phyloP scores from a whole-genome alignment of 2,888 invertebrate species.

The Coremacera marginata region DNA sequence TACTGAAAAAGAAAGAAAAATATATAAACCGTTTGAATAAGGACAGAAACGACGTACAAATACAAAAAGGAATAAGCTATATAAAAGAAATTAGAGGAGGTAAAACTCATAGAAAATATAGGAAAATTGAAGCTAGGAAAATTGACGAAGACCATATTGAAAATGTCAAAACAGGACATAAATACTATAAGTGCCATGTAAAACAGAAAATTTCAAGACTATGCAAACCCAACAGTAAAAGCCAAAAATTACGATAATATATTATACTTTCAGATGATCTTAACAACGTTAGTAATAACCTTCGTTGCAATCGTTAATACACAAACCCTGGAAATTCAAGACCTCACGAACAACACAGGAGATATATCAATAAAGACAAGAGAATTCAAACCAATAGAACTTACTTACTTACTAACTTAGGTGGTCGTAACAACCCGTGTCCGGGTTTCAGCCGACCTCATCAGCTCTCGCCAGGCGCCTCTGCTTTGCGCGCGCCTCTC shows the following conservation, averaged over 20 bases:
- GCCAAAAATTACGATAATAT: constrained; percentile 1
- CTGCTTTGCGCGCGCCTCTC: no score
- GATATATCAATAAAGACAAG: constrained; percentile 22
- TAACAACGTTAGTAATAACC: background rate
- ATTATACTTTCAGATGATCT: constrained; percentile 4
- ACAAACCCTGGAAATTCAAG: constrained; percentile 12
- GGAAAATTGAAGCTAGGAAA: background rate
- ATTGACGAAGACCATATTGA: background rate
- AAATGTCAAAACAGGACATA: background rate
- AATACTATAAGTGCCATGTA: constrained; percentile 3
- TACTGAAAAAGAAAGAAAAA: background rate
- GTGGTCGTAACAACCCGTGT: no score
- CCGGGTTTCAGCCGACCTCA: no score
- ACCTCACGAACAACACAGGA: constrained; percentile 29
- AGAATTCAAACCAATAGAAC: constrained; percentile 27
- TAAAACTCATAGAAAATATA: constrained; percentile 12
- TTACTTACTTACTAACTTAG: no score
- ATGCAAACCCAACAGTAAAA: background rate
- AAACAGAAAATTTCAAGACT: constrained; percentile 7
- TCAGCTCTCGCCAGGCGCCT: no score
- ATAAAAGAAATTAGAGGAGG: constrained; percentile 17
- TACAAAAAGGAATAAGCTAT: background rate
- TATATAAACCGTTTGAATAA: background rate
- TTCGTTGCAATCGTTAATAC: constrained; percentile 1
- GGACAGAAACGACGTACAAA: background rate